Evolutionary conservation across 1,140 invertebrate genomes (phyloP).

Genomic region (Formica selysi): DNA sequence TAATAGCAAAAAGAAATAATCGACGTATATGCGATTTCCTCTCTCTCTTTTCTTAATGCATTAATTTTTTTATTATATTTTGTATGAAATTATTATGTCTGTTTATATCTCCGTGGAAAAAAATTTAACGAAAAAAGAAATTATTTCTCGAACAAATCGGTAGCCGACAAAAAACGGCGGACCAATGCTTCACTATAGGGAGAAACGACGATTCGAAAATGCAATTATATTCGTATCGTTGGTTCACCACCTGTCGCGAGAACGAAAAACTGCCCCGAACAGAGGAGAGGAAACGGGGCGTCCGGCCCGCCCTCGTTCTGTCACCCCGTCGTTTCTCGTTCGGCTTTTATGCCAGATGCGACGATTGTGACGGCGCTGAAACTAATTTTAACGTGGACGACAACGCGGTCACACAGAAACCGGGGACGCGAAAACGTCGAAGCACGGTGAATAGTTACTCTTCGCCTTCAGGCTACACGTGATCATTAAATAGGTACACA

Average conservation of each 20-base stretch:
- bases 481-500: slow-evolving; percentile 57
- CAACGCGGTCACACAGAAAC: slow-evolving; percentile 56
- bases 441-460: slow-evolving; percentile 37
- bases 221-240: slow-evolving; percentile 76
- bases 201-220: slow-evolving; percentile 74
- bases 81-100: slow-evolving; percentile 44
- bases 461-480: slow-evolving; percentile 42
- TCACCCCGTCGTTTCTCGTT: slow-evolving; percentile 21
- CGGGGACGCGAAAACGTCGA: slow-evolving; percentile 51
- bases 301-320: not conserved
- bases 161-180: slow-evolving; percentile 48
- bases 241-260: slow-evolving; percentile 66
- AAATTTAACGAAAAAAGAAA: slow-evolving; percentile 31
- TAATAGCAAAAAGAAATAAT: not conserved
- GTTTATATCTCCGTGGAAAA: slow-evolving; percentile 36
- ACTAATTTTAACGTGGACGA: slow-evolving; percentile 73
- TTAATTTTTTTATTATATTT: slow-evolving; percentile 8
- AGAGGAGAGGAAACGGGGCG: not conserved
- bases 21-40: not conserved
- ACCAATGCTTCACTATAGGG: slow-evolving; percentile 44
- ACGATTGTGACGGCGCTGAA: slow-evolving; percentile 67
- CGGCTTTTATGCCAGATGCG: slow-evolving; percentile 63
- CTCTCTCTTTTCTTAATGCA: slow-evolving; percentile 26
- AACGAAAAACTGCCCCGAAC: slow-evolving; percentile 68
- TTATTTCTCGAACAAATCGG: slow-evolving; percentile 43